Evolutionary conservation across 2,113 vertebrate genomes (phyloP).

Genomic region (Spheniscus mendiculus): DNA sequence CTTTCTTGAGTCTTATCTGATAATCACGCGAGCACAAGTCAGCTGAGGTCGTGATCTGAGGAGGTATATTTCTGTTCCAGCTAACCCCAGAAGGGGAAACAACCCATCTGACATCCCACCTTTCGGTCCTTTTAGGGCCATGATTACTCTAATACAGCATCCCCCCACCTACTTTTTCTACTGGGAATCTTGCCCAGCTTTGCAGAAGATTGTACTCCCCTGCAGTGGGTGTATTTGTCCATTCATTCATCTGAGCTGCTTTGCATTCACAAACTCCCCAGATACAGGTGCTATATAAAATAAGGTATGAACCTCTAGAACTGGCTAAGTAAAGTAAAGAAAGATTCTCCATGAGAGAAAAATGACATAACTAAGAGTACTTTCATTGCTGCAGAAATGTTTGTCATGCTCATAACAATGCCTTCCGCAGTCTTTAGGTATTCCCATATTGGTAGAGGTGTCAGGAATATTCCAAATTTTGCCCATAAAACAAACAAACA

Average conservation of each 20-base stretch:
- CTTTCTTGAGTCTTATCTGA: neutral
- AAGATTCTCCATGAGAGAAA: neutral
- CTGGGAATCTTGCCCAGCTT: neutral
- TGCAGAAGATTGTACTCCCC: neutral
- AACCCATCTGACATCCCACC: neutral
- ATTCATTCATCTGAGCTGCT: neutral
- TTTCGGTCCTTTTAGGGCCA: neutral
- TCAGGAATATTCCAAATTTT: neutral
- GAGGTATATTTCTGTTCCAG: neutral
- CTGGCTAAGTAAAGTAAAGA: neutral
- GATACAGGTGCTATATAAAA: neutral
- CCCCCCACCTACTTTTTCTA: neutral
- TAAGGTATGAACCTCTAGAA: neutral
- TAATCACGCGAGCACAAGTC: neutral
- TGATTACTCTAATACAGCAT: neutral
- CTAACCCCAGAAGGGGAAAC: neutral
- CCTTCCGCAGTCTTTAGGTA: neutral
- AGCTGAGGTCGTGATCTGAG: neutral
- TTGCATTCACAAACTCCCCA: neutral
- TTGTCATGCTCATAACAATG: fast-evolving
- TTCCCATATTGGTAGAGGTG: neutral
- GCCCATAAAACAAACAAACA: neutral
- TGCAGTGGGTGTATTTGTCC: neutral
- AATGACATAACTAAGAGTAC: neutral
- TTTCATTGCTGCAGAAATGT: neutral